phyloP scores from a whole-genome alignment of 2,797 vertebrate species.

The Acanthopagrus latus region DNA sequence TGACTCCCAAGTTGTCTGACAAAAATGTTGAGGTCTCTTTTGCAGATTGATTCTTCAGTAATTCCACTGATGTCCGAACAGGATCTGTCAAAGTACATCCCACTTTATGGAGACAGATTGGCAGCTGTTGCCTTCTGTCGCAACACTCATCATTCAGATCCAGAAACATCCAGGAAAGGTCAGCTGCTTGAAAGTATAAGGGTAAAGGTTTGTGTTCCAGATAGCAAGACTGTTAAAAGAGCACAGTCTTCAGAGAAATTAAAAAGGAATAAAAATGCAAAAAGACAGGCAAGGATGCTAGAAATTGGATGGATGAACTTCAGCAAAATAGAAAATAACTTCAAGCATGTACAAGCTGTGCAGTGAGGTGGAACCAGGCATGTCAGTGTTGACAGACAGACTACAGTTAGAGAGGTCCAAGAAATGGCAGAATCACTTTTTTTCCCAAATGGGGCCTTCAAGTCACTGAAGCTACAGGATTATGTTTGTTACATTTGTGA shows the following conservation, averaged over 20 bases:
- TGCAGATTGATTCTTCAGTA: too few species aligned
- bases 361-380: neutral
- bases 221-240: too few species aligned
- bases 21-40: too few species aligned
- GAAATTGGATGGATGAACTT: constrained; percentile 7
- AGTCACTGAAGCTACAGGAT: neutral
- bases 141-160: too few species aligned
- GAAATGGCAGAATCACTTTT: constrained; percentile 1
- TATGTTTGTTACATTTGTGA: neutral
- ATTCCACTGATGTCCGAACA: too few species aligned
- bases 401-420: neutral
- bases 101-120: too few species aligned
- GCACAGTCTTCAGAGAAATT: neutral
- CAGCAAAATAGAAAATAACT: neutral
- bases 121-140: too few species aligned
- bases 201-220: too few species aligned
- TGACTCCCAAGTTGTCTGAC: too few species aligned
- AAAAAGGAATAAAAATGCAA: neutral
- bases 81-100: too few species aligned
- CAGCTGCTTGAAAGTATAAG: too few species aligned
- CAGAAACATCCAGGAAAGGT: too few species aligned
- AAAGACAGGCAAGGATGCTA: neutral
- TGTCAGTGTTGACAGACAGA: neutral
- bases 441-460: neutral
- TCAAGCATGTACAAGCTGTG: neutral